phyloP scores from a whole-genome alignment of 2,113 vertebrate genomes.

The Equus quagga region DNA sequence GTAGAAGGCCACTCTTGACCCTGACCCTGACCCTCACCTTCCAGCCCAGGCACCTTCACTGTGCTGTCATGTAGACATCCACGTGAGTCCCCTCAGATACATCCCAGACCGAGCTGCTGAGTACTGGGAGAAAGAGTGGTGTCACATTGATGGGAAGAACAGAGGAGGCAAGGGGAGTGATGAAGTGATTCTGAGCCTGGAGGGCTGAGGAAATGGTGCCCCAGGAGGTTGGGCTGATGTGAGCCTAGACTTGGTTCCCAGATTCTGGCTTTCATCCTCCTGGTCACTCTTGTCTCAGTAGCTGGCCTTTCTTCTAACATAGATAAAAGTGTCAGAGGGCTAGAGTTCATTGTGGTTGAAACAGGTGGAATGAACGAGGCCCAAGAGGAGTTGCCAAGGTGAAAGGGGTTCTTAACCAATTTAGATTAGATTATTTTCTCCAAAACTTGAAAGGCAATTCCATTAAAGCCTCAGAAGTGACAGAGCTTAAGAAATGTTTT shows the following conservation, averaged over 20 bases:
- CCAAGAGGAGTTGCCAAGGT: neutral
- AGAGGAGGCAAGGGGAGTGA: neutral
- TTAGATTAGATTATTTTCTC: neutral
- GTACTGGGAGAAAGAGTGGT: neutral
- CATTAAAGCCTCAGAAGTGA: neutral
- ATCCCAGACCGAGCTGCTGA: neutral
- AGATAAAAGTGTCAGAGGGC: neutral
- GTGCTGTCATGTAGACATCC: neutral
- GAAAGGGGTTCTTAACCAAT: neutral
- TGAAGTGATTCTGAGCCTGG: neutral
- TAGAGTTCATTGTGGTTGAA: neutral
- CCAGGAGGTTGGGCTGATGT: neutral
- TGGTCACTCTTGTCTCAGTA: neutral
- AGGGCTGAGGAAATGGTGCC: neutral
- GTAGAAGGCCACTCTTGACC: too few relatives aligned
- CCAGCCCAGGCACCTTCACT: neutral
- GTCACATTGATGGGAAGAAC: neutral
- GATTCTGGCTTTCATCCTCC: neutral
- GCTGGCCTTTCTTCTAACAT: neutral
- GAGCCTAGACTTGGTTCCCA: neutral
- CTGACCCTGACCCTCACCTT: neutral
- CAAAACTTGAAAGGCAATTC: slow-evolving; percentile 10
- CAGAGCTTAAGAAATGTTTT: neutral
- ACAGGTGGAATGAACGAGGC: neutral
- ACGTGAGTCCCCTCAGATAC: neutral